These are phyloP conservation scores for Poecilobothrus nobilitatus DNA, from an alignment of 2,888 invertebrate species.

Conservation along the genomic window DNA sequence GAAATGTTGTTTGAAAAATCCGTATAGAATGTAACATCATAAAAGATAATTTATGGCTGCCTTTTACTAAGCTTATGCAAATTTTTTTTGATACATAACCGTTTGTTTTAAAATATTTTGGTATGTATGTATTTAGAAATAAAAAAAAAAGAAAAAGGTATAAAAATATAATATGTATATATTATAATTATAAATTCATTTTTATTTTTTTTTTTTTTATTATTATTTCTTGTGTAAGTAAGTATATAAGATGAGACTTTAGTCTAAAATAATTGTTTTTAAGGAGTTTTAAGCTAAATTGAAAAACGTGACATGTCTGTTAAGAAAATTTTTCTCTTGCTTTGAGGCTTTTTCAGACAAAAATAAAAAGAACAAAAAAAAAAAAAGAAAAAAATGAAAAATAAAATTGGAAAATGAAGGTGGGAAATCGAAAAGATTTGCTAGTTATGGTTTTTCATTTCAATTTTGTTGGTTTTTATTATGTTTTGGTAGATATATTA, in stretches of 20 bases:
- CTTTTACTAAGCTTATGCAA: conserved; percentile 1
- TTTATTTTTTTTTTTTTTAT: background rate
- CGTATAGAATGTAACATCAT: conserved; percentile 4
- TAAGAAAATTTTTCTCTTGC: background rate
- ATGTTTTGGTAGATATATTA: background rate
- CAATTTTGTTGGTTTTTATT: background rate
- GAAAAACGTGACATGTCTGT: conserved; percentile 6
- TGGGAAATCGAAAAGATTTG: background rate
- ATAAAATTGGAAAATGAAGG: background rate
- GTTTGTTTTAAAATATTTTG: background rate
- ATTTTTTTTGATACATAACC: background rate
- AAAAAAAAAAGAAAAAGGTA: too few species aligned
- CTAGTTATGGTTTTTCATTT: background rate
- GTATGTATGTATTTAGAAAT: background rate
- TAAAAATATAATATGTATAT: too few species aligned
- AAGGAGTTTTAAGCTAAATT: conserved; percentile 1
- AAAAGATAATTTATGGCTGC: background rate
- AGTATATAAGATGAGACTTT: background rate
- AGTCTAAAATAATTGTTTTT: background rate
- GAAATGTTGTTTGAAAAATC: background rate
- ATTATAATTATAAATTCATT: background rate
- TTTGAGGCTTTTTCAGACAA: too few species aligned
- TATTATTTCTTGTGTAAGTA: background rate
- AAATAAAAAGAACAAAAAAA: background rate
- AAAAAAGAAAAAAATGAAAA: background rate